A percentile compares a stretch with the other conserved stretches of the same genome.
Evolutionary conservation across 2,113 vertebrate species (phyloP).

Genomic region (Craseonycteris thonglongyai): DNA sequence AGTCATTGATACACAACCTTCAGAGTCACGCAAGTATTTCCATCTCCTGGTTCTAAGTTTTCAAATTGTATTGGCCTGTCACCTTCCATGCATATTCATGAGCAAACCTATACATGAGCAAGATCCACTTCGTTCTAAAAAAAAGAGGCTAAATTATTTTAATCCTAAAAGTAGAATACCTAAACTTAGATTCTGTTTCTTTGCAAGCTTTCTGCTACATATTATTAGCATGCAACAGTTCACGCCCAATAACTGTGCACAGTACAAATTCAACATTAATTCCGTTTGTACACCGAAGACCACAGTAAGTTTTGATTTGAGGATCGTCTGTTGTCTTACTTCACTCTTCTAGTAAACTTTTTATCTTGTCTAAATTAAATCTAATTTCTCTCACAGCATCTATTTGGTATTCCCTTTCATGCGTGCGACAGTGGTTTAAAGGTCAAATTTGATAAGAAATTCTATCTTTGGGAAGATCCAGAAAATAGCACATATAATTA

Average conservation of each 20-base stretch:
- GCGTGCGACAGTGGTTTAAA: background rate
- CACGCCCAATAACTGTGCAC: background rate
- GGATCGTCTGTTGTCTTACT: background rate
- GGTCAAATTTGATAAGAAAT: background rate
- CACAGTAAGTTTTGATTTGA: background rate
- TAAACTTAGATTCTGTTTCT: background rate
- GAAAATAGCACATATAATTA: background rate
- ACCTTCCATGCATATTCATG: background rate
- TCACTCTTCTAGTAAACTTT: background rate
- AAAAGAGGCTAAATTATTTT: background rate
- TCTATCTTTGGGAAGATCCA: background rate
- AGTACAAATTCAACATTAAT: background rate
- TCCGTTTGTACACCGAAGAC: background rate
- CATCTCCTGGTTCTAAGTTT: background rate
- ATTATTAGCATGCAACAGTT: background rate
- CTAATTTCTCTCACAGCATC: background rate
- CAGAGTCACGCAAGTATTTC: too few species aligned
- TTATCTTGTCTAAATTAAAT: background rate
- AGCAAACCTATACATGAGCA: too few species aligned
- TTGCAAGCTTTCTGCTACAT: background rate
- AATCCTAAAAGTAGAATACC: background rate
- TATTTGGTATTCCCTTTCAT: background rate
- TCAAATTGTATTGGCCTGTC: background rate
- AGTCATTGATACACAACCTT: background rate
- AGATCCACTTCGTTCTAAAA: background rate